These are phyloP conservation scores for Papilio dardanus DNA, from an alignment of 1,140 invertebrate species.

Conservation along the genomic window DNA sequence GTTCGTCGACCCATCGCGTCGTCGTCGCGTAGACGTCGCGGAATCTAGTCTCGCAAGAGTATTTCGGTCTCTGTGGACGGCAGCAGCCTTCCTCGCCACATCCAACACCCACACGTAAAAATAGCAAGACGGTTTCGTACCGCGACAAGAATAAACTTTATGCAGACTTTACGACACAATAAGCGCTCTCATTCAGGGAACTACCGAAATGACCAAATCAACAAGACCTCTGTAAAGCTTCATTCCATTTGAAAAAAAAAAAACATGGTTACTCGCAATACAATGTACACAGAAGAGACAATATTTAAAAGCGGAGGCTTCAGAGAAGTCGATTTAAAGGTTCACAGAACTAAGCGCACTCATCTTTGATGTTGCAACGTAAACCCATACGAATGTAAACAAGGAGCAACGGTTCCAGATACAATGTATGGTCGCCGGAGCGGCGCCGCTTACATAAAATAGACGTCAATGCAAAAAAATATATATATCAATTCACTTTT, in stretches of 20 bases:
- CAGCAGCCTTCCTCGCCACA: slow-evolving; percentile 68
- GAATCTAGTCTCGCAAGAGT: slow-evolving; percentile 71
- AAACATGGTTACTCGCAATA: not conserved
- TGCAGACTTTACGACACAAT: slow-evolving; percentile 69
- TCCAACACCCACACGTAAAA: slow-evolving; percentile 75
- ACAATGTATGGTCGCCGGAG: not conserved
- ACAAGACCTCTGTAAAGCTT: not conserved
- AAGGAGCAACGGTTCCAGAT: not conserved
- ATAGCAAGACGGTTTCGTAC: slow-evolving; percentile 65
- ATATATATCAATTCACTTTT: slow-evolving; percentile 14
- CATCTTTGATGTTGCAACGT: slow-evolving; percentile 15
- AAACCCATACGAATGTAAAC: slow-evolving; percentile 14
- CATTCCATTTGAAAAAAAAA: not conserved
- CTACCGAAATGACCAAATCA: slow-evolving; percentile 27
- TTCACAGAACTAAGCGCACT: slow-evolving; percentile 38
- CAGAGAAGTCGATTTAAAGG: slow-evolving; percentile 39
- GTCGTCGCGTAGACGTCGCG: slow-evolving; percentile 68
- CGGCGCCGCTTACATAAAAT: slow-evolving; percentile 10
- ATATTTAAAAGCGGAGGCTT: slow-evolving; percentile 44
- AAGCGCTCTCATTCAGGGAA: slow-evolving; percentile 62
- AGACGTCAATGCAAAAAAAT: slow-evolving; percentile 9
- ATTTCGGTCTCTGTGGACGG: slow-evolving; percentile 74
- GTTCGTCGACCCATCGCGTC: slow-evolving; percentile 73
- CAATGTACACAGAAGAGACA: slow-evolving; percentile 44
- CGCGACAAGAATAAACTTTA: slow-evolving; percentile 58